Conservation (phyloP, 2,888 invertebrate genomes). For the Agapostemon virescens region DNA sequence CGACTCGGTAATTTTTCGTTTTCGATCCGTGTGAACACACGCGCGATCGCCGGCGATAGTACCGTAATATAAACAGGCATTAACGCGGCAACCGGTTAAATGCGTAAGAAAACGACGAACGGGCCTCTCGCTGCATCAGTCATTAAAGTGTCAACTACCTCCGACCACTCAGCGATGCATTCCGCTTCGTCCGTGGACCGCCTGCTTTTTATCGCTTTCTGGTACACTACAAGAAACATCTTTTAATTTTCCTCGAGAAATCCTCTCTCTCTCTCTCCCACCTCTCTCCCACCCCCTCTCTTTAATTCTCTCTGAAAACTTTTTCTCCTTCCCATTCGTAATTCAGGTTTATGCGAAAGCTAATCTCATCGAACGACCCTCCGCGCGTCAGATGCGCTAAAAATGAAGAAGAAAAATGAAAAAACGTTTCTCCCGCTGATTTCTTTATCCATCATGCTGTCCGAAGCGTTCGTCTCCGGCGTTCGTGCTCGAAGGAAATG, state of each 20-base stretch:
- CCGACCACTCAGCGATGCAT: conserved; percentile 18
- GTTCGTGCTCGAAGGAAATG: neutral
- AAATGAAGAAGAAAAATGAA: neutral
- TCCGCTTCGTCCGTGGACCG: conserved; percentile 5
- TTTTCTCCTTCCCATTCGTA: neutral
- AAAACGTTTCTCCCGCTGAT: neutral
- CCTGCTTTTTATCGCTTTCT: conserved; percentile 7
- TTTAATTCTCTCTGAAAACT: too few relatives aligned
- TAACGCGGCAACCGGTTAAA: conserved; percentile 53
- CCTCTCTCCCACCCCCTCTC: neutral
- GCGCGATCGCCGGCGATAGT: conserved; percentile 25
- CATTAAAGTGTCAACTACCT: conserved; percentile 51
- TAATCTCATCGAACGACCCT: conserved; percentile 9
- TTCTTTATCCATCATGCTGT: conserved; percentile 8
- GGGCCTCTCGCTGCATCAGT: conserved; percentile 40
- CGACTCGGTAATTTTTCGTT: conserved; percentile 21
- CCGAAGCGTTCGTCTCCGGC: neutral
- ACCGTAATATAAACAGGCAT: conserved; percentile 52
- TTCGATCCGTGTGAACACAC: conserved; percentile 39
- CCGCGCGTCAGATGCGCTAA: neutral
- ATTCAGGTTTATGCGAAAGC: neutral
- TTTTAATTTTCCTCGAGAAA: neutral
- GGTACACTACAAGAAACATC: neutral
- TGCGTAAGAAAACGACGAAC: conserved; percentile 40
- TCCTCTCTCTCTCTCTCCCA: neutral